These are phyloP conservation scores for Sinodicranocentrus sp. DNA, from an alignment of 2,888 invertebrate species.

Conservation along the genomic window DNA sequence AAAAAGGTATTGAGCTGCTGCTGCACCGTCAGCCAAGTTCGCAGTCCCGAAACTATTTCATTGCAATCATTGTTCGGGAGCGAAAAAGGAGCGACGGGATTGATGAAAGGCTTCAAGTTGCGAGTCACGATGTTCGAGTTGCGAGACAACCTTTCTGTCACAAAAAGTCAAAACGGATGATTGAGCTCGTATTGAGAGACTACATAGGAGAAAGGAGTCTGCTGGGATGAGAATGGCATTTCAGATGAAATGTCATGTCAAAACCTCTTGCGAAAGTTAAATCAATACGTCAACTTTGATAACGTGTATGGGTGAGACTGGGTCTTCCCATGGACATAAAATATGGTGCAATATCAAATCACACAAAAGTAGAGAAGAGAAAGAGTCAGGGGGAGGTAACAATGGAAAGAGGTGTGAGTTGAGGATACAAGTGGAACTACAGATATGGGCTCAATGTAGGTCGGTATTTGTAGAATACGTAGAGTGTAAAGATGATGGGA, in stretches of 20 bases:
- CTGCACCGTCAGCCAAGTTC: no score
- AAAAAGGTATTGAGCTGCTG: background rate
- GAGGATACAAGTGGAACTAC: no score
- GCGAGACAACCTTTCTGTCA: slow-evolving; percentile 54
- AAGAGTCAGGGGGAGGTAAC: no score
- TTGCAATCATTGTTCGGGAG: background rate
- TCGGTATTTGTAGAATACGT: no score
- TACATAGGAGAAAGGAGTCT: no score
- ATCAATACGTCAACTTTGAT: slow-evolving; percentile 59
- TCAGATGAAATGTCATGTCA: slow-evolving; percentile 73
- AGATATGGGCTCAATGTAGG: no score
- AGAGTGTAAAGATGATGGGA: slow-evolving; percentile 20
- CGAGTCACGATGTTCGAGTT: background rate
- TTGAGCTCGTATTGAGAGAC: slow-evolving; percentile 54
- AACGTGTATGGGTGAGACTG: background rate
- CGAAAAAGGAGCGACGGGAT: background rate
- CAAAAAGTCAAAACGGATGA: slow-evolving; percentile 55
- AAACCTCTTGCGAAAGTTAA: slow-evolving; percentile 66
- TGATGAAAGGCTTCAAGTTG: slow-evolving; percentile 23
- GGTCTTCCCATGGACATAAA: no score
- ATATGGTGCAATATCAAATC: no score
- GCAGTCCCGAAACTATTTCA: background rate
- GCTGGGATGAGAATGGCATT: slow-evolving; percentile 61
- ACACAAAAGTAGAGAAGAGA: no score
- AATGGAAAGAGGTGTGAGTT: no score